These are phyloP conservation scores for Thalassophryne amazonica DNA, from an alignment of 2,797 vertebrate species.

Conservation along the genomic window DNA sequence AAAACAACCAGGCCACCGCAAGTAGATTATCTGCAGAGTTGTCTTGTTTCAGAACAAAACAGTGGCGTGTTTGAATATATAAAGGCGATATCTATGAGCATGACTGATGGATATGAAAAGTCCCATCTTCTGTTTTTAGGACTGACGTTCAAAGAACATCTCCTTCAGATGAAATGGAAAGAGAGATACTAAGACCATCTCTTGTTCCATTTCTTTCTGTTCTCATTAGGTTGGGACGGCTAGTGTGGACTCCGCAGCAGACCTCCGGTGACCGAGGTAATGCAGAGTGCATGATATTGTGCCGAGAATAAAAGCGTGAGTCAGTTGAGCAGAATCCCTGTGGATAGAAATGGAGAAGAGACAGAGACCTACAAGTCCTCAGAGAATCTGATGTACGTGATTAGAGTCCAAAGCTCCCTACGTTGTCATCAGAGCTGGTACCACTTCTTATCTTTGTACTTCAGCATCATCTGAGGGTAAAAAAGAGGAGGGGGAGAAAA, in stretches of 20 bases:
- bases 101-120: conserved; percentile 79
- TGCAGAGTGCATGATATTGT: conserved; percentile 82
- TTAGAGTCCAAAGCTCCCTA: conserved; percentile 53
- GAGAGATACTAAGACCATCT: conserved; percentile 41
- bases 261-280: conserved; percentile 81
- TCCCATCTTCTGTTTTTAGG: conserved; percentile 58
- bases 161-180: conserved; percentile 53
- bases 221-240: conserved; percentile 26
- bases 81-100: conserved; percentile 45
- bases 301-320: conserved; percentile 80
- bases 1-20: conserved; percentile 51
- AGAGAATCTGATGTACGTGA: conserved; percentile 65
- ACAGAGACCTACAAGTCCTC: conserved; percentile 66
- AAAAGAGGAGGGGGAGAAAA: neutral
- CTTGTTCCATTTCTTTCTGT: conserved; percentile 41
- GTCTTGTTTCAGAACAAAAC: conserved; percentile 46
- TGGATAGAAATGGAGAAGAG: conserved; percentile 73
- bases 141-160: conserved; percentile 46
- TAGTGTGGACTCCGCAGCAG: conserved; percentile 74
- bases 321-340: conserved; percentile 64
- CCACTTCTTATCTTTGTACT: conserved; percentile 99
- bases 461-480: conserved; percentile 91
- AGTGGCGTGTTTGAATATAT: conserved; percentile 30
- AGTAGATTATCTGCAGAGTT: conserved; percentile 45
- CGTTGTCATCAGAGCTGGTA: conserved; percentile 93